Percentiles rank a stretch among this genome's conserved stretches.
Evolutionary conservation across 2,113 vertebrate genomes (phyloP).

Genomic region (Melospiza melodia): DNA sequence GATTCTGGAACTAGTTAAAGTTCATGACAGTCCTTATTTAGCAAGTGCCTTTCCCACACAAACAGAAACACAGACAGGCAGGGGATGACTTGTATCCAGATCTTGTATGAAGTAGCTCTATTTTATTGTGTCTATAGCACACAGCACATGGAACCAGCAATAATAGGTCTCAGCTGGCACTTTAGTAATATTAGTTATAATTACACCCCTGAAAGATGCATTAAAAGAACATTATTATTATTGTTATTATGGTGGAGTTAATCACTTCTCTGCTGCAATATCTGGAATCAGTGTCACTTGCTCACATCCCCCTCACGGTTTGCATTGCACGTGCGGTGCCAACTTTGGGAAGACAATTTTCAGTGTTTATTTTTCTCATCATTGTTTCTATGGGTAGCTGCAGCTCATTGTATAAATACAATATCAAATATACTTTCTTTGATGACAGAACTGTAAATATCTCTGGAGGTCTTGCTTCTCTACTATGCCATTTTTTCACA

Average conservation of each 20-base stretch:
- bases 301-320: background rate
- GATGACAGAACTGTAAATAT: background rate
- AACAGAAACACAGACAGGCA: background rate
- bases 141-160: background rate
- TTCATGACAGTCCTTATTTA: background rate
- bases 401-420: background rate
- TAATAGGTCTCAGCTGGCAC: slow-evolving; percentile 39
- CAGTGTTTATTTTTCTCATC: background rate
- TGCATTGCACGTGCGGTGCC: background rate
- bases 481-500: background rate
- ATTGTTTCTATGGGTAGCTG: background rate
- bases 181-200: slow-evolving; percentile 34
- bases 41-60: background rate
- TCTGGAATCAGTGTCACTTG: background rate
- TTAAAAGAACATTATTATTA: slow-evolving; percentile 37
- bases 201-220: slow-evolving; percentile 17
- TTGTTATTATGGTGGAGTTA: slow-evolving; percentile 11
- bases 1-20: background rate
- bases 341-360: background rate
- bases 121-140: background rate
- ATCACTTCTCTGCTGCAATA: background rate
- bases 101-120: background rate
- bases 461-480: background rate
- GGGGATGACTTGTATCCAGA: background rate
- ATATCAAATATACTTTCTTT: background rate